Base-by-base conservation (phyloP, 2,888 invertebrate species). In the Heterodera filipjevi region DNA sequence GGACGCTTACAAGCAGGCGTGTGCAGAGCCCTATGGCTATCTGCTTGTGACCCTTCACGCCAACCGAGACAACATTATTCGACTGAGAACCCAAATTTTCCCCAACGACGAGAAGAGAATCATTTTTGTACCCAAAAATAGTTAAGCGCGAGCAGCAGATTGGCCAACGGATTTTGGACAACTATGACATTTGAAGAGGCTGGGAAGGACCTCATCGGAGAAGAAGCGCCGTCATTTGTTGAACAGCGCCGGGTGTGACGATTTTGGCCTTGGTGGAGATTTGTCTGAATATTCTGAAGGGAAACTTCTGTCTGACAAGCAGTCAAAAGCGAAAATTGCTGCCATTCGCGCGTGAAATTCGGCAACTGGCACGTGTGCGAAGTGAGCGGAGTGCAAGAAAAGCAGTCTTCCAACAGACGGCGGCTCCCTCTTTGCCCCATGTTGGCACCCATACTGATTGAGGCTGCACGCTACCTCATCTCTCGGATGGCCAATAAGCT, bases 231-330 rank as follows among this genome's bases (percentile, higher is more conserved):
- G 44, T 44, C 71, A 44, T 70, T 44, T 70, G 44, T n/a, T 70
- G n/a, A 70, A 12, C 71, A n/a, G 30, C 8, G 75, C 75, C 3
- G 35, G 30, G 0, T 59, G 30, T 32, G 22, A 49, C 10, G 35
- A 75, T 75, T 35, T 27, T 75, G 16, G 32, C 75, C 3, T 22
- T 75, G 66, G 64, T 75, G 53, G 75, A 75, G n/a, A 44, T 75
- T 22, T 35, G 66, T 19, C 6, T 66, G 22, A 75, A 75, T 10
- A n/a, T 75, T 68, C 33, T 75, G 2, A 33, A 66, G 3, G 64
- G 64, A 2, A 6, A 19, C 19, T 75, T 30, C 30, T 32, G 30
- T 19, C 68, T 75, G 30, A 59, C 19, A 2, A 5, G 22, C 19
- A 32, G 27, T 22, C 64, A 75, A 16, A 33, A 44, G 3, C 16